Evolutionary conservation across 2,888 invertebrate genomes (phyloP).

Genomic region (Cheilosia vulpina): DNA sequence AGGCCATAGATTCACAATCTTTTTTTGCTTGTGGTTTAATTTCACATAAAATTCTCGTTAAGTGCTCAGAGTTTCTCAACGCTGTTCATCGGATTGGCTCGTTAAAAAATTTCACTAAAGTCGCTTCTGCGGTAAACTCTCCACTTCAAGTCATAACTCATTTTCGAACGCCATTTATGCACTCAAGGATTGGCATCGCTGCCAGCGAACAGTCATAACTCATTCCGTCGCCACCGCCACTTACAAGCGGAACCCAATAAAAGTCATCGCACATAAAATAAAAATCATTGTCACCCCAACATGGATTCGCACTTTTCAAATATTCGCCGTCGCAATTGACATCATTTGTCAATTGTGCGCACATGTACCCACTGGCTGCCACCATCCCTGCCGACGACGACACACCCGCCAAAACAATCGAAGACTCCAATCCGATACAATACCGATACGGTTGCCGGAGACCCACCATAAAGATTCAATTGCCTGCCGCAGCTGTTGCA

Average conservation of each 20-base stretch:
- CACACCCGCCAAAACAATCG: conserved; percentile 40
- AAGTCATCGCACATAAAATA: conserved; percentile 65
- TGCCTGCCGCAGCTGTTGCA: conserved; percentile 65
- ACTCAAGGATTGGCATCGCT: conserved; percentile 1
- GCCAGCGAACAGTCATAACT: conserved; percentile 53
- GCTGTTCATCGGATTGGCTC: too few relatives aligned
- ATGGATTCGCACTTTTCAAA: conserved; percentile 73
- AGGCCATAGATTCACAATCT: too few relatives aligned
- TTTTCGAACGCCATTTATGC: neutral
- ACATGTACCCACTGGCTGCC: conserved; percentile 29
- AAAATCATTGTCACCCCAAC: conserved; percentile 71
- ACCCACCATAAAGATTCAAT: conserved; percentile 66
- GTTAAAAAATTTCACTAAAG: too few relatives aligned
- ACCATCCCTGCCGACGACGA: neutral
- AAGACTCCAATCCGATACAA: conserved; percentile 40
- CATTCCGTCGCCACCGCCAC: conserved; percentile 33
- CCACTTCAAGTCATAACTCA: neutral
- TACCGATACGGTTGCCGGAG: conserved; percentile 14
- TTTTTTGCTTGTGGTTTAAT: too few relatives aligned
- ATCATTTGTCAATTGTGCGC: conserved; percentile 75
- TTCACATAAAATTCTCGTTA: too few relatives aligned
- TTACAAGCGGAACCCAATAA: conserved; percentile 53
- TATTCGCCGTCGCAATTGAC: conserved; percentile 54
- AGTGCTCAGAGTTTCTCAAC: too few relatives aligned
- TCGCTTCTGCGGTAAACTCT: too few relatives aligned